These are phyloP conservation scores for Sandelia bainsii DNA, from an alignment of 2,797 vertebrate genomes.

Conservation along the genomic window DNA sequence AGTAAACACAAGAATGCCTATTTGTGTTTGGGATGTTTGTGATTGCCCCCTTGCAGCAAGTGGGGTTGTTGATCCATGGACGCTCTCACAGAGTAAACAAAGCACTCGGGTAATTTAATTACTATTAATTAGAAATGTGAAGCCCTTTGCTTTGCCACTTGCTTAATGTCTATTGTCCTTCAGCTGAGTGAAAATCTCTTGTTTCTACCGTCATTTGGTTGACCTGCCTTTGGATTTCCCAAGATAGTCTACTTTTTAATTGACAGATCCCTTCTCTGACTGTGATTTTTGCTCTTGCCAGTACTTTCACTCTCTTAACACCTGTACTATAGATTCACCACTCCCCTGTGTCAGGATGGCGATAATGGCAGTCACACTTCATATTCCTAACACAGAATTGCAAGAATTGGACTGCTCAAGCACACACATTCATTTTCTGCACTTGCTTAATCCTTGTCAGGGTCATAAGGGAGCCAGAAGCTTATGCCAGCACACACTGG, in stretches of 20 bases:
- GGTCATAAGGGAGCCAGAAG: conserved; percentile 24
- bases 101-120: conserved; percentile 70
- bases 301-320: conserved; percentile 39
- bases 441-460: conserved; percentile 39
- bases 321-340: conserved; percentile 25
- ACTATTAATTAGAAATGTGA: conserved; percentile 76
- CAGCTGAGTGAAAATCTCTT: conserved; percentile 14
- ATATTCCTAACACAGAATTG: conserved; percentile 44
- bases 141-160: conserved; percentile 34
- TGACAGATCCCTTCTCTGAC: conserved; percentile 10
- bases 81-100: conserved; percentile 65
- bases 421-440: conserved; percentile 41
- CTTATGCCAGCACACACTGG: conserved; percentile 13
- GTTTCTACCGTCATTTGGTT: conserved; percentile 13
- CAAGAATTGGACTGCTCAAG: conserved; percentile 23
- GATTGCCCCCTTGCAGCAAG: conserved; percentile 28
- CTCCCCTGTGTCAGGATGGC: not conserved
- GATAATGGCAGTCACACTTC: conserved; percentile 46
- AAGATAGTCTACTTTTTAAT: conserved; percentile 21
- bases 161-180: conserved; percentile 21
- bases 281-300: conserved; percentile 14
- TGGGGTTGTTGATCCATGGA: conserved; percentile 50
- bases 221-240: conserved; percentile 23
- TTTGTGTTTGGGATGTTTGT: conserved; percentile 20
- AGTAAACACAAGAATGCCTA: conserved; percentile 3